These are phyloP conservation scores for Henricia sp. DNA, from an alignment of 53 echinoderm and acorn worm genomes.

Conservation along the genomic window DNA sequence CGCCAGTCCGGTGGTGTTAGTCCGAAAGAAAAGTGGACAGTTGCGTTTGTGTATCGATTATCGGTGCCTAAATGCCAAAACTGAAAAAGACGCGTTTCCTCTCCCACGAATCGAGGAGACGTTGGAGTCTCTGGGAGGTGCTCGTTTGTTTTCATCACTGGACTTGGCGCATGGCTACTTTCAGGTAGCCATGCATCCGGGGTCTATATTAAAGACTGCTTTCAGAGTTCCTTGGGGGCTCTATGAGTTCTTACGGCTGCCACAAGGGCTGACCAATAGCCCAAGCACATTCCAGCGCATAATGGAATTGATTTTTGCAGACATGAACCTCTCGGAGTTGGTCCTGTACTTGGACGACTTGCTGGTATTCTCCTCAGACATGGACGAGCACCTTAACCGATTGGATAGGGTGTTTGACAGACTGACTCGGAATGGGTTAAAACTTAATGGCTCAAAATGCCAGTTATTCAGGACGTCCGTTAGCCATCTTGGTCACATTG, in stretches of 20 bases:
- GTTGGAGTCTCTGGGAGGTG: constrained; percentile 37
- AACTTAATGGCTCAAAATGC: constrained; percentile 64
- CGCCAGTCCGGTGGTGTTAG: constrained; percentile 56
- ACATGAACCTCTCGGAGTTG: constrained; percentile 26
- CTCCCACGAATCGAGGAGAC: constrained; percentile 62
- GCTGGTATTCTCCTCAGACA: constrained; percentile 28
- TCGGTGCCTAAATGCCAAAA: constrained; percentile 39
- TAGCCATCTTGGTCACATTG: constrained; percentile 26
- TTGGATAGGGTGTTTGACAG: constrained; percentile 62
- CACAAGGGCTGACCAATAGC: constrained; percentile 36
- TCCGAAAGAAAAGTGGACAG: constrained; percentile 39
- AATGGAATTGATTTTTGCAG: constrained; percentile 41
- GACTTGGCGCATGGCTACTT: constrained; percentile 38
- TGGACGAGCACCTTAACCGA: constrained; percentile 32
- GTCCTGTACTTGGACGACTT: constrained; percentile 61
- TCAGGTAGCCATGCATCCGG: constrained; percentile 29
- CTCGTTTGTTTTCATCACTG: constrained; percentile 24
- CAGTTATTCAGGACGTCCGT: constrained; percentile 32
- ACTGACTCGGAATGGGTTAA: constrained; percentile 60
- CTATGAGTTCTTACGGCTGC: constrained; percentile 42
- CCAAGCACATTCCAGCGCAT: constrained; percentile 48
- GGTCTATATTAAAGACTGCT: constrained; percentile 6
- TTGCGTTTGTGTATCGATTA: constrained; percentile 64
- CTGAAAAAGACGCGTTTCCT: constrained; percentile 57
- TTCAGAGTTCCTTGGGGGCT: constrained; percentile 51